Evolutionary conservation across 2,888 invertebrate genomes (phyloP).

Genomic region (Patella caerulea): DNA sequence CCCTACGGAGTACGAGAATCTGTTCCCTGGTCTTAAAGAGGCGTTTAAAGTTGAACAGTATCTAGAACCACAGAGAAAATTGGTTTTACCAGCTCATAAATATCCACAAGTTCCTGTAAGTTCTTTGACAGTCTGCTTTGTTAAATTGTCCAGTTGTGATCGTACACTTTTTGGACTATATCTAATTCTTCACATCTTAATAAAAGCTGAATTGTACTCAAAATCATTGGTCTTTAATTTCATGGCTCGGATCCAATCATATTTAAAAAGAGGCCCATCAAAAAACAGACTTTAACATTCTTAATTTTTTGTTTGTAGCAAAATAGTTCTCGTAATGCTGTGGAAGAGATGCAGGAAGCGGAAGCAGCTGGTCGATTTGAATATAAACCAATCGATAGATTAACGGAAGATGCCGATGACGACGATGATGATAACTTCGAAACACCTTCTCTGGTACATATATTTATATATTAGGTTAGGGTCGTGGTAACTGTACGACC

Average conservation of each 20-base stretch:
- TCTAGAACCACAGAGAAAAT: slow-evolving; percentile 59
- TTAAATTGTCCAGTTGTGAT: background rate
- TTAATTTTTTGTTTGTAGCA: slow-evolving; percentile 50
- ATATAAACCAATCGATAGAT: slow-evolving; percentile 58
- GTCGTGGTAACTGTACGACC: too few relatives aligned
- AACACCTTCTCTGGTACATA: too few relatives aligned
- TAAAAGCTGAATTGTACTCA: background rate
- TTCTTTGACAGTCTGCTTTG: slow-evolving; percentile 15
- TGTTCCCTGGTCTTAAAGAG: slow-evolving; percentile 89
- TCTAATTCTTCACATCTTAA: background rate
- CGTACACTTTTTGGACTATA: background rate
- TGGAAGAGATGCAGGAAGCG: slow-evolving; percentile 80
- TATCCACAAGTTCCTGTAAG: slow-evolving; percentile 74
- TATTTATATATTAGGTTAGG: too few relatives aligned
- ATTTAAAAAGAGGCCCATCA: too few relatives aligned
- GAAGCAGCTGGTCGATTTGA: slow-evolving; percentile 75
- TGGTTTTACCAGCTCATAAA: slow-evolving; percentile 75
- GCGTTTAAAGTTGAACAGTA: slow-evolving; percentile 80
- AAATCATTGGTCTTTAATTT: too few relatives aligned
- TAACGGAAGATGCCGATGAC: slow-evolving; percentile 39
- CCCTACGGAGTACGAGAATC: slow-evolving; percentile 94
- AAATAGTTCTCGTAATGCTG: slow-evolving; percentile 78
- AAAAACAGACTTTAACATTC: too few relatives aligned
- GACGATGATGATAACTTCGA: slow-evolving; percentile 35
- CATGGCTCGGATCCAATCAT: too few relatives aligned